phyloP scores from a whole-genome alignment of 2,888 invertebrate species.

The Frankliniella fusca region DNA sequence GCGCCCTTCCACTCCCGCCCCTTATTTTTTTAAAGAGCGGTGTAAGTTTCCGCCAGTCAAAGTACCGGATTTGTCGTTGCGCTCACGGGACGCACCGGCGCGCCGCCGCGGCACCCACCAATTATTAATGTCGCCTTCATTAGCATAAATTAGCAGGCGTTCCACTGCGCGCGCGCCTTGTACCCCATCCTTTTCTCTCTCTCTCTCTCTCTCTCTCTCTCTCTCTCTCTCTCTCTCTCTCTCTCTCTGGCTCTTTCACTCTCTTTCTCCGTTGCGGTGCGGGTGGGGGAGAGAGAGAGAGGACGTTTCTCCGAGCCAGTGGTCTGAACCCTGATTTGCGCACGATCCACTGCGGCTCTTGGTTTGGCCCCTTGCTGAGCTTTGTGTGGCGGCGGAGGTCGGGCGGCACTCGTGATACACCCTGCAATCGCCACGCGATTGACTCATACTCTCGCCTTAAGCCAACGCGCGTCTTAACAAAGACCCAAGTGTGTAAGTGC shows the following conservation, averaged over 20 bases:
- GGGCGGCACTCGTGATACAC: too few species aligned
- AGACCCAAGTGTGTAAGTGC: too few species aligned
- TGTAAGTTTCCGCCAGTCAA: too few species aligned
- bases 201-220: neutral
- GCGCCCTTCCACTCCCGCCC: too few species aligned
- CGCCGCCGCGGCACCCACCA: neutral
- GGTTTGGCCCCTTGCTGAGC: neutral
- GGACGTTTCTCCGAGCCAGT: conserved; percentile 11
- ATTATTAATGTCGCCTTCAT: conserved; percentile 26
- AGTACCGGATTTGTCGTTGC: neutral
- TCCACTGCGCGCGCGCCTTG: neutral
- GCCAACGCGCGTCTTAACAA: too few species aligned
- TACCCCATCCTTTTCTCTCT: neutral
- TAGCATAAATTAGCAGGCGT: conserved; percentile 14
- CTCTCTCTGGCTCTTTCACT: neutral
- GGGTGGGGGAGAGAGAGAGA: neutral
- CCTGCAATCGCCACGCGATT: too few species aligned
- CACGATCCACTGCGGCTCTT: neutral
- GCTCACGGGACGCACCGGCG: neutral
- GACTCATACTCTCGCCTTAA: too few species aligned
- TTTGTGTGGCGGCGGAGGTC: too few species aligned
- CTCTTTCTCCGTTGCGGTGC: neutral
- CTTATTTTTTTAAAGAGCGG: too few species aligned
- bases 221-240: neutral
- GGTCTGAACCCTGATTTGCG: neutral